Percentiles rank a stretch among this genome's conserved stretches.
Conservation (phyloP, 2,797 vertebrate species). For the Spondyliosoma cantharus region DNA sequence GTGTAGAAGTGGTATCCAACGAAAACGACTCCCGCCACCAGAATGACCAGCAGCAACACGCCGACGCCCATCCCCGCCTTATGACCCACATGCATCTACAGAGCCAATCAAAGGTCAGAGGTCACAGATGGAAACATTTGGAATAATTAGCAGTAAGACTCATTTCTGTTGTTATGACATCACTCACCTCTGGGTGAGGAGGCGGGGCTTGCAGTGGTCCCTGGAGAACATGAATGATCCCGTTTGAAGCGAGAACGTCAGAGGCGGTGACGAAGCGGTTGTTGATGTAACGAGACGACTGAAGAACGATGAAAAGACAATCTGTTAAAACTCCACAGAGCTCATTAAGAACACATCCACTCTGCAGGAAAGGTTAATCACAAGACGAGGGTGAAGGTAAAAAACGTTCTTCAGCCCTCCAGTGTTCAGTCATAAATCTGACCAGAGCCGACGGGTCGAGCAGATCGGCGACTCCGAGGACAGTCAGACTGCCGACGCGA, state of each 20-base stretch:
- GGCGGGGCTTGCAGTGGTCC: conserved; percentile 89
- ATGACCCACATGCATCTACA: conserved; percentile 72
- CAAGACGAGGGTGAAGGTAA: no score
- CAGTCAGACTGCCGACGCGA: conserved; percentile 85
- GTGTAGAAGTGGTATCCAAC: conserved; percentile 88
- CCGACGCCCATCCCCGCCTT: conserved; percentile 85
- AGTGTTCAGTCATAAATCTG: conserved; percentile 4
- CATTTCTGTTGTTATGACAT: background rate
- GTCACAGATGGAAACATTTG: background rate
- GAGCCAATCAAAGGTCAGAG: conserved; percentile 42
- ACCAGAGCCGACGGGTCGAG: conserved; percentile 77
- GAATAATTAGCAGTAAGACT: background rate
- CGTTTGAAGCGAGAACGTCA: conserved; percentile 91
- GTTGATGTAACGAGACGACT: conserved; percentile 89
- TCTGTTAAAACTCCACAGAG: background rate
- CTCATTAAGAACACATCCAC: background rate
- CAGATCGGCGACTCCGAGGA: conserved; percentile 80
- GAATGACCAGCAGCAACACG: conserved; percentile 82
- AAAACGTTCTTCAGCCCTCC: background rate
- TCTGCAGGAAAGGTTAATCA: no score
- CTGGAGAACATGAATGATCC: conserved; percentile 92
- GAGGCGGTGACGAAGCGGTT: conserved; percentile 85
- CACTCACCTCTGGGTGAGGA: conserved; percentile 75
- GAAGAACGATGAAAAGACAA: conserved; percentile 1
- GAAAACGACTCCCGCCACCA: conserved; percentile 78